Evolutionary conservation across 2,113 vertebrate genomes (phyloP).

Genomic region (Cheilinus undulatus): DNA sequence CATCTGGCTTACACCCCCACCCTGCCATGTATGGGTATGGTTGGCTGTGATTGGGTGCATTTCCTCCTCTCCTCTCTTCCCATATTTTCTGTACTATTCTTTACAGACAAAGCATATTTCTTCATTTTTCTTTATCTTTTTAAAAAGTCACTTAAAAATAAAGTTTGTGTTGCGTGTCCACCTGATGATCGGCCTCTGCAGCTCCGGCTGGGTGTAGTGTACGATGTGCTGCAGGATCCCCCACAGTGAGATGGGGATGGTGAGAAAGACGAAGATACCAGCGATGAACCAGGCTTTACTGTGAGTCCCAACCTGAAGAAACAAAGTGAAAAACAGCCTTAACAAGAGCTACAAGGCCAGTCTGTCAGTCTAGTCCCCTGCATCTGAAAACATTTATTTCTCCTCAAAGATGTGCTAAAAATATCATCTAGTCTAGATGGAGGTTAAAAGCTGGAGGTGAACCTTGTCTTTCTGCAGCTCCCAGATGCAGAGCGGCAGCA

Average conservation of each 20-base stretch:
- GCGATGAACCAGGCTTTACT: slow-evolving; percentile 98
- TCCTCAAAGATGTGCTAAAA: neutral
- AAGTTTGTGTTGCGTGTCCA: slow-evolving; percentile 11
- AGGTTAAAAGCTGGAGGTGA: neutral
- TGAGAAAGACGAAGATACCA: slow-evolving; percentile 94
- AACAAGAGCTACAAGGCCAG: too few relatives aligned
- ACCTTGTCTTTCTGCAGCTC: slow-evolving; percentile 75
- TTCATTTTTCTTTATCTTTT: too few relatives aligned
- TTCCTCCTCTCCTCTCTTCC: too few relatives aligned
- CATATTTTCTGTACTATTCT: too few relatives aligned
- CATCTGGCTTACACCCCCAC: too few relatives aligned
- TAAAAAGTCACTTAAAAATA: too few relatives aligned
- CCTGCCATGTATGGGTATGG: too few relatives aligned
- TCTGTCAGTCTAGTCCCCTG: too few relatives aligned
- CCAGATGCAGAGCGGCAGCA: slow-evolving; percentile 75
- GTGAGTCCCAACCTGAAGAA: slow-evolving; percentile 90
- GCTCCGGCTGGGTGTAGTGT: slow-evolving; percentile 95
- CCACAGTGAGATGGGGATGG: slow-evolving; percentile 96
- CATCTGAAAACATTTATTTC: too few relatives aligned
- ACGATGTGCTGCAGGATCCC: slow-evolving; percentile 96
- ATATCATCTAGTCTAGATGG: too few relatives aligned
- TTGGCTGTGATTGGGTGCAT: too few relatives aligned
- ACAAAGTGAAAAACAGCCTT: neutral
- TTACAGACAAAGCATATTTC: too few relatives aligned
- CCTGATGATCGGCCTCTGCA: slow-evolving; percentile 98